Evolutionary conservation across 2,888 invertebrate genomes (phyloP), one percentile per base, ranked within the genome.

Genomic region (Rotaria sp.): DNA sequence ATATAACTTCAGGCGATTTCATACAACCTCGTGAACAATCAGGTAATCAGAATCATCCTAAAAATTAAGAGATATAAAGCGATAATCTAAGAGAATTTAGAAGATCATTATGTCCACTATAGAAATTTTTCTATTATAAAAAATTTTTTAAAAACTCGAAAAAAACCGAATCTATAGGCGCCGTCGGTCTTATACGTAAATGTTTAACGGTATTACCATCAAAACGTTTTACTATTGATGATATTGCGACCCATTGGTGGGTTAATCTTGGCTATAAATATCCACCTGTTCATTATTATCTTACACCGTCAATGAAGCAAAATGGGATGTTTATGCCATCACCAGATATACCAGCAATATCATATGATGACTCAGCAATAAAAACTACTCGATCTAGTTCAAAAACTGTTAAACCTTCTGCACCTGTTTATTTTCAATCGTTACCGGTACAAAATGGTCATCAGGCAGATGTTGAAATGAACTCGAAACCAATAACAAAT

Each of bases 211-310:
- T 97, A 75, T 95, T 95, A 90, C 96, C 97, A 0, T 93, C 94
- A 84, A 94, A 95, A 90, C 93, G 98, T 88, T 96, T 97, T 18
- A 95, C 95, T 89, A 96, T 99, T 88, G 95, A 95, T 88, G 96
- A 95, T 91, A 96, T 99, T 88, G 96, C 97, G 90, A 94, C 94
- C 84, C 96, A 99, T 92, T 95, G 96, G 95, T 99, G 98, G 98
- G 95, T 98, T 87, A 97, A 98, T 88, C 88, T 90, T 38, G 90
- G 90, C 55, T 89, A 89, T 74, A 84, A 84, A 38, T 87, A 85
- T 67, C 87, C 87, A 26, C 87, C 87, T n/a, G 87, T 87, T 35
- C 84, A 85, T 30, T 87, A 85, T 55, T 87, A 85, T 52, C 85
- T 85, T 18, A 67, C 67, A 35, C 67, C 67, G 21, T 35, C 67